Evolutionary conservation across 2,888 invertebrate genomes (phyloP).

Genomic region (Eristalinus aeneus): DNA sequence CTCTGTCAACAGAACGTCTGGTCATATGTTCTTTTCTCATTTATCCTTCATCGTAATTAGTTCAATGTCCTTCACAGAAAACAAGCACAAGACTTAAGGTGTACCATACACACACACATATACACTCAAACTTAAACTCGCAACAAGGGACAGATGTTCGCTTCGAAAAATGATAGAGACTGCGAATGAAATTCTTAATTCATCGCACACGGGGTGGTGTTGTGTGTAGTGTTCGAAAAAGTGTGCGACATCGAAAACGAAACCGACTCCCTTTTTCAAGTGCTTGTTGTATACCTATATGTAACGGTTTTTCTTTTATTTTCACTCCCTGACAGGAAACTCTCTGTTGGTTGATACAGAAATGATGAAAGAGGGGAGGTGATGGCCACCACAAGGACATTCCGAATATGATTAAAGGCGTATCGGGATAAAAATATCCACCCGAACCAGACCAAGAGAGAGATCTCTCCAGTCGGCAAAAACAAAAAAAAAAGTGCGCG

Average conservation of each 20-base stretch:
- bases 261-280: conserved; percentile 24
- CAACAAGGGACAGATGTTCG: conserved; percentile 54
- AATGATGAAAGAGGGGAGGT: conserved; percentile 35
- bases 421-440: conserved; percentile 58
- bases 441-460: conserved; percentile 43
- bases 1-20: conserved; percentile 18
- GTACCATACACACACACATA: conserved; percentile 11
- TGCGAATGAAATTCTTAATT: conserved; percentile 37
- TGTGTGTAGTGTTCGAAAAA: too few relatives aligned
- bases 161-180: not conserved
- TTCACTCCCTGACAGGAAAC: not conserved
- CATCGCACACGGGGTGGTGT: conserved; percentile 42
- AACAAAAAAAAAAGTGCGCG: too few relatives aligned
- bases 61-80: conserved; percentile 54
- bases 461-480: conserved; percentile 4
- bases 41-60: conserved; percentile 45
- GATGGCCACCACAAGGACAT: conserved; percentile 71
- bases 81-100: not conserved
- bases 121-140: not conserved
- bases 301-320: conserved; percentile 19
- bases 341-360: not conserved
- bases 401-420: conserved; percentile 58
- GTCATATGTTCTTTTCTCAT: conserved; percentile 2
- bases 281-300: conserved; percentile 11
- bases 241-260: conserved; percentile 48